Conservation (phyloP, 2,797 vertebrate genomes). For the Sebastolobus alascanus region DNA sequence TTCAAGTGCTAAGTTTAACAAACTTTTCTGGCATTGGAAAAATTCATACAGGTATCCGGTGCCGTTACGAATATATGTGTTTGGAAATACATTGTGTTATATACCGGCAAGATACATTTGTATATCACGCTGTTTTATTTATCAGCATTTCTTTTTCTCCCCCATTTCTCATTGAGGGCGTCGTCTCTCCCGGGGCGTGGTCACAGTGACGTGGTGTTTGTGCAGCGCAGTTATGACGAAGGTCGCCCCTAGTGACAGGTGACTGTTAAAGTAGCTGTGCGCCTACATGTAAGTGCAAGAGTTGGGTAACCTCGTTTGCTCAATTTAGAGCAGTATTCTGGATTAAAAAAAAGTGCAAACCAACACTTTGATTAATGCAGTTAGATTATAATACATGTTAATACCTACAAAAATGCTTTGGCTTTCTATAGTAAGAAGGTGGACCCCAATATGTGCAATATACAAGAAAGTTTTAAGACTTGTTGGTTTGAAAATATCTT, state of each 20-base stretch:
- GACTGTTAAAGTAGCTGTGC: slow-evolving; percentile 37
- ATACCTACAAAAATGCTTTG: background rate
- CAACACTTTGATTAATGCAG: background rate
- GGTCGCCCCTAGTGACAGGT: slow-evolving; percentile 63
- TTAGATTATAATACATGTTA: background rate
- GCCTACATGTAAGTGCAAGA: background rate
- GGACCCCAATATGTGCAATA: background rate
- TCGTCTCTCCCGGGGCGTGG: slow-evolving; percentile 44
- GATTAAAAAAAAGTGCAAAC: background rate
- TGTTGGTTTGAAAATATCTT: background rate
- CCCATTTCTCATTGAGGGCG: background rate
- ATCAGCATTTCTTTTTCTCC: fast-evolving
- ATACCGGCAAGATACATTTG: fast-evolving
- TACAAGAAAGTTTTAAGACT: background rate
- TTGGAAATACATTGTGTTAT: fast-evolving
- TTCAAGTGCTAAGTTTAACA: fast-evolving
- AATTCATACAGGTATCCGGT: fast-evolving
- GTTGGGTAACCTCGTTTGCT: background rate
- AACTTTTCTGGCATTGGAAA: fast-evolving
- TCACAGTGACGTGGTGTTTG: slow-evolving; percentile 68
- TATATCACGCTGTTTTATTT: background rate
- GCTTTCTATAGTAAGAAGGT: background rate
- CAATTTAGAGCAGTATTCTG: background rate
- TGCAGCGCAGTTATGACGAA: slow-evolving; percentile 59
- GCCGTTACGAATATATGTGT: fast-evolving